Conservation (phyloP, 2,888 invertebrate genomes). For the Athalia circularis region DNA sequence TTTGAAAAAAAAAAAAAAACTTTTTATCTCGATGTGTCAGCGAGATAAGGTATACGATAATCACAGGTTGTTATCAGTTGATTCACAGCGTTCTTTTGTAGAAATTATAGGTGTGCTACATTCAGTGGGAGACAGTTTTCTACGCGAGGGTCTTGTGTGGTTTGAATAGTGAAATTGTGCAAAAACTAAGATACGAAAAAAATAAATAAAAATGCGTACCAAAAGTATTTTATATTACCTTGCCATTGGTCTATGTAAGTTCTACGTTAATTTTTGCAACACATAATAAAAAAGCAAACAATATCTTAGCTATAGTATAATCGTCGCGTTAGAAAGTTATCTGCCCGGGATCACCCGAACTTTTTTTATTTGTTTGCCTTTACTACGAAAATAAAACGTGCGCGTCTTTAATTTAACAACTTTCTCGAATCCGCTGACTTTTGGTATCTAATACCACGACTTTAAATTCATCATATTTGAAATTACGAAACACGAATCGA, state of each 20-base stretch:
- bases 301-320: not conserved
- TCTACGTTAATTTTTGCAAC: constrained; percentile 5
- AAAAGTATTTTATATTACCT: constrained; percentile 65
- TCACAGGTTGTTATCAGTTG: constrained; percentile 66
- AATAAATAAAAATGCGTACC: constrained; percentile 55
- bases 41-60: constrained; percentile 64
- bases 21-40: constrained; percentile 60
- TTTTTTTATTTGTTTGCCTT: no score
- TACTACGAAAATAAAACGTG: no score
- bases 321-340: not conserved
- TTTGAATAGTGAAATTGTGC: constrained; percentile 8
- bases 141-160: constrained; percentile 4
- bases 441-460: no score
- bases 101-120: constrained; percentile 36
- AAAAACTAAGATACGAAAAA: not conserved
- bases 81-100: constrained; percentile 58
- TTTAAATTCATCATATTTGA: no score
- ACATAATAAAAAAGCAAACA: not conserved
- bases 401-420: no score
- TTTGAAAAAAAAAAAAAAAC: not conserved
- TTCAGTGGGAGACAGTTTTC: constrained; percentile 23
- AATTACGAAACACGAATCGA: no score
- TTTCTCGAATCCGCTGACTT: no score
- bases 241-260: constrained; percentile 68
- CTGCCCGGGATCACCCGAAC: not conserved